These are phyloP conservation scores for Geodia barretti DNA, from an alignment of 37 sponge, comb jelly and placozoan genomes.

Conservation along the genomic window DNA sequence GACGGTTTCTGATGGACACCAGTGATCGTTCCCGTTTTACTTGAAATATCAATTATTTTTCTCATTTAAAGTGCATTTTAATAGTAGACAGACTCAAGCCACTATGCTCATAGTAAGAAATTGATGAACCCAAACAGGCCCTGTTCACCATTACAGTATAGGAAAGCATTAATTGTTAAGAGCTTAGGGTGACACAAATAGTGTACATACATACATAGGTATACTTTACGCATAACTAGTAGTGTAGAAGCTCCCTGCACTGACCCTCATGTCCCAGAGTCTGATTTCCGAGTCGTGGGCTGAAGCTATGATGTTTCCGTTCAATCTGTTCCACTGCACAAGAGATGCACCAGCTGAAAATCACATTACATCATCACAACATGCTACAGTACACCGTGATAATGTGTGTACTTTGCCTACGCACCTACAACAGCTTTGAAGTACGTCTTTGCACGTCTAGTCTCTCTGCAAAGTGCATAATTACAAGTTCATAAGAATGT, in stretches of 20 bases:
- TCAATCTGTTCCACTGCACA: constrained; percentile 90
- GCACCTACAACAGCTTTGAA: constrained; percentile 53
- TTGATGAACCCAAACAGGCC: not conserved
- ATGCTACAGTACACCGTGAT: constrained; percentile 1
- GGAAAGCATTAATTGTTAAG: too few species aligned
- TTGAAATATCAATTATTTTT: too few species aligned
- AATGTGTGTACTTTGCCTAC: too few species aligned
- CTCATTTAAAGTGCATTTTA: too few species aligned
- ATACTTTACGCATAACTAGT: not conserved
- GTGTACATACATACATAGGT: too few species aligned
- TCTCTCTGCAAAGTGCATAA: constrained; percentile 14
- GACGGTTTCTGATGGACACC: constrained; percentile 53
- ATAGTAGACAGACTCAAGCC: too few species aligned
- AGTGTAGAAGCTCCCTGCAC: not conserved
- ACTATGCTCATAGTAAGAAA: too few species aligned
- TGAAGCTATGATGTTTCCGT: constrained; percentile 81
- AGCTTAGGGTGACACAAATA: too few species aligned
- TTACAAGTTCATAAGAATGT: not conserved
- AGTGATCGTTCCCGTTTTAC: too few species aligned
- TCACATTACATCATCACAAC: not conserved
- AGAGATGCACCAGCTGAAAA: constrained; percentile 83
- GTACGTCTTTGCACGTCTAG: constrained; percentile 44
- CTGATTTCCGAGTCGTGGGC: constrained; percentile 89
- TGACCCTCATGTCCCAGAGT: constrained; percentile 89
- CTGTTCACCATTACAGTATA: not conserved